A percentile compares a stretch with the other conserved stretches of the same genome.
These are phyloP conservation scores for Cryptocheilus praepositus DNA, from an alignment of 2,888 invertebrate genomes.

Conservation along the genomic window DNA sequence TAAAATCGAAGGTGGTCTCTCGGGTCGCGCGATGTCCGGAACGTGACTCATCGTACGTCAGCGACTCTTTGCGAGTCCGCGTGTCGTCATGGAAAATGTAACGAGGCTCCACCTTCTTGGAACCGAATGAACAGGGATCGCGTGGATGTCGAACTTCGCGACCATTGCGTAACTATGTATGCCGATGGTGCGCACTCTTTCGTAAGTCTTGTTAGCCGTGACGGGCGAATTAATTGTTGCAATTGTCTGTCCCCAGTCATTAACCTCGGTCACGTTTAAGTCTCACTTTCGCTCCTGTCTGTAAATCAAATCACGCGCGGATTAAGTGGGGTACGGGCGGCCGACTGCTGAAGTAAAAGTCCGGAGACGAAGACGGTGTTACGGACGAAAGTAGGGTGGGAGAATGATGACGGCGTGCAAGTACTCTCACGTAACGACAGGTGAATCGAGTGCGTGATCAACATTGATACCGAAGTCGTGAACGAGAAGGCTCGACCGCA, in stretches of 20 bases:
- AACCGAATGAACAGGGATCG: too few relatives aligned
- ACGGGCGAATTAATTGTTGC: slow-evolving; percentile 30
- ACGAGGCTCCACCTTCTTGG: too few relatives aligned
- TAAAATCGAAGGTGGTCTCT: slow-evolving; percentile 43
- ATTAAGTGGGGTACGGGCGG: slow-evolving; percentile 18
- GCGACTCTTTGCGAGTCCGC: too few relatives aligned
- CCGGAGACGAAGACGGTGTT: too few relatives aligned
- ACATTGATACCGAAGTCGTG: slow-evolving; percentile 11
- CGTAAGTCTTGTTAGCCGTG: not conserved
- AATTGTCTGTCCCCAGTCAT: slow-evolving; percentile 35
- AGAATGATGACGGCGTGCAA: not conserved
- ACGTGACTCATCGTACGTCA: slow-evolving; percentile 40
- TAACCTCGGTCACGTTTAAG: slow-evolving; percentile 30
- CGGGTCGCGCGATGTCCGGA: slow-evolving; percentile 24
- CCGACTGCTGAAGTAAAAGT: not conserved
- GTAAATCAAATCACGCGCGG: slow-evolving; percentile 46
- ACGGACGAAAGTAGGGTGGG: too few relatives aligned
- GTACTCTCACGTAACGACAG: slow-evolving; percentile 5
- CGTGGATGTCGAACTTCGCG: too few relatives aligned
- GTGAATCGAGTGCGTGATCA: slow-evolving; percentile 17
- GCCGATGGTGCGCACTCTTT: too few relatives aligned
- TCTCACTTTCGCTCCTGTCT: slow-evolving; percentile 41
- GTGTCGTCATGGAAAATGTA: too few relatives aligned
- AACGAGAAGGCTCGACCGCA: not conserved
- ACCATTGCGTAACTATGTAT: too few relatives aligned